A percentile compares a stretch with the other conserved stretches of the same genome.
phyloP scores from a whole-genome alignment of 2,888 invertebrate genomes.

The Crossocerus cetratus region DNA sequence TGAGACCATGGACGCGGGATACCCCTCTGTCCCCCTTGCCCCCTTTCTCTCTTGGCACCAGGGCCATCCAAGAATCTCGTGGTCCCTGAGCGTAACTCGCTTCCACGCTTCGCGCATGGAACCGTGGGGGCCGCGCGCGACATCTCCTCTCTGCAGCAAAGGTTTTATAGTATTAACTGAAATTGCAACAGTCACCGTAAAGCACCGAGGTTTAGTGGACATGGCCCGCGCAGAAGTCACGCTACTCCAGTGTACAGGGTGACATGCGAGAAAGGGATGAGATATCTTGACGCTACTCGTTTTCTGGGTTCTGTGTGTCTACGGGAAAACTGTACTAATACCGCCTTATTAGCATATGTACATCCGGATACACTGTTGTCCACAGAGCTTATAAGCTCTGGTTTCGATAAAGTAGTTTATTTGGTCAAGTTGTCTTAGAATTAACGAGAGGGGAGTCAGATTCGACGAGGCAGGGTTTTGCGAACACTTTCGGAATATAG shows the following conservation, averaged over 20 bases:
- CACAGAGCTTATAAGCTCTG: too few species aligned
- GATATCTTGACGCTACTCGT: too few species aligned
- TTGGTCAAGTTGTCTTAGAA: too few species aligned
- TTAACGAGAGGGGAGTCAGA: too few species aligned
- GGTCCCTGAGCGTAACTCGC: slow-evolving; percentile 47
- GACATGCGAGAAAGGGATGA: slow-evolving; percentile 24
- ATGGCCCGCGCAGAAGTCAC: neutral
- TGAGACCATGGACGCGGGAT: slow-evolving; percentile 47
- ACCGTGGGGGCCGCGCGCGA: slow-evolving; percentile 35
- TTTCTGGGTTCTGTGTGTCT: too few species aligned
- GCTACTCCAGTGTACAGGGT: slow-evolving; percentile 41
- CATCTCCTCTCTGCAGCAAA: slow-evolving; percentile 55
- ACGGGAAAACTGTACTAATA: too few species aligned
- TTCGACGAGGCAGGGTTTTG: too few species aligned
- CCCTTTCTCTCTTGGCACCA: slow-evolving; percentile 1
- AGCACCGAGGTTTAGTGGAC: slow-evolving; percentile 63
- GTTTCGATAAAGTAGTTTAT: too few species aligned
- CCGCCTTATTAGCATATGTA: too few species aligned
- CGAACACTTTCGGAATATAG: too few species aligned
- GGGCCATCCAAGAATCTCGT: slow-evolving; percentile 27
- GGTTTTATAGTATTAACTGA: slow-evolving; percentile 75
- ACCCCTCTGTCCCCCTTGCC: neutral
- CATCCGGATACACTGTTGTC: too few species aligned
- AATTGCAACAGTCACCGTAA: slow-evolving; percentile 71
- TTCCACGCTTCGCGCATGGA: slow-evolving; percentile 1